Conservation (phyloP, 2,113 vertebrate genomes). For the Colius striatus region DNA sequence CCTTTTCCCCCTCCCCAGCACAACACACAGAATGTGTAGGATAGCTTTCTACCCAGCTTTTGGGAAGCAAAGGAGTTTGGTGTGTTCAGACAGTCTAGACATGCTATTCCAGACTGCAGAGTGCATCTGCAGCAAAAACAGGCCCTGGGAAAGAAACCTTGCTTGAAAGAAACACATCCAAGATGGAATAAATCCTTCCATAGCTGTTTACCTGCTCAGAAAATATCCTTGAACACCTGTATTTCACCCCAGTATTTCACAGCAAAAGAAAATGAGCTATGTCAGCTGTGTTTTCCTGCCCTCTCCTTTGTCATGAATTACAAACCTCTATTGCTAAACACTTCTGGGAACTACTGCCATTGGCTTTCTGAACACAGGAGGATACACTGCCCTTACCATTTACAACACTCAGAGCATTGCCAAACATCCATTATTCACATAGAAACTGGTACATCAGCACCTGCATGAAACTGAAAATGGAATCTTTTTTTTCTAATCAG, state of each 20-base stretch:
- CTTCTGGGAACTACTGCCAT: slow-evolving; percentile 41
- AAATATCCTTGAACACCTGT: neutral
- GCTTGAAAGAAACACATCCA: neutral
- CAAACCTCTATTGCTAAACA: slow-evolving; percentile 35
- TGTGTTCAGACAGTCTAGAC: neutral
- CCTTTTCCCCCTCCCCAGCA: neutral
- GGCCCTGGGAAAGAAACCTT: neutral
- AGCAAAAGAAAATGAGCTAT: neutral
- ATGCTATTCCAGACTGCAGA: neutral
- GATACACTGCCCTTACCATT: neutral
- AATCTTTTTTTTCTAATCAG: neutral
- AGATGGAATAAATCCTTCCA: neutral
- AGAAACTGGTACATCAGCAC: neutral
- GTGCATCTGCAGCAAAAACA: neutral
- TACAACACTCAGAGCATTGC: neutral
- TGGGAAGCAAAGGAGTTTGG: neutral
- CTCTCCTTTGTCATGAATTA: slow-evolving; percentile 32
- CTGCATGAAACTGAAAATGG: neutral
- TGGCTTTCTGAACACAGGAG: neutral
- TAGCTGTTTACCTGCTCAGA: neutral
- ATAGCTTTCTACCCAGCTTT: neutral
- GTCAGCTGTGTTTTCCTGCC: neutral
- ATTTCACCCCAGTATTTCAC: neutral
- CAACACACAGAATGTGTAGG: neutral
- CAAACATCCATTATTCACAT: slow-evolving; percentile 26